These are phyloP conservation scores for Pantherophis vulpinus DNA, from an alignment of 2,797 vertebrate genomes.

Conservation along the genomic window DNA sequence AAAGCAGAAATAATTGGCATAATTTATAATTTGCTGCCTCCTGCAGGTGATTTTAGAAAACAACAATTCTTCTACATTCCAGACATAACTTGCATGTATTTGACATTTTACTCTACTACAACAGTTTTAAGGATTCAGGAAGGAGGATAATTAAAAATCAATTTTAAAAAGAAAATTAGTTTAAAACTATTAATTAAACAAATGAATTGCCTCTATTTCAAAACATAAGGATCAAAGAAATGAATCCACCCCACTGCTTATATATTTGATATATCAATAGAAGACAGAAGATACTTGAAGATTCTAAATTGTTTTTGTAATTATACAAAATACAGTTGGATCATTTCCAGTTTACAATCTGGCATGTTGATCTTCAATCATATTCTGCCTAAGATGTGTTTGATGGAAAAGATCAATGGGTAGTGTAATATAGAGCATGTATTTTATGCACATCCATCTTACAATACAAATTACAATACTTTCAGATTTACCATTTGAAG, in stretches of 20 bases:
- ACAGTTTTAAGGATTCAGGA: neutral
- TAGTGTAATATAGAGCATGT: neutral
- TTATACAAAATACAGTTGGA: neutral
- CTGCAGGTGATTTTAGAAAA: slow-evolving; percentile 35
- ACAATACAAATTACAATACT: neutral
- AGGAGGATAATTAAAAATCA: neutral
- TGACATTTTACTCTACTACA: neutral
- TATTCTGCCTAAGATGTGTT: neutral
- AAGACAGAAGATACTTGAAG: neutral
- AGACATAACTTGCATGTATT: neutral
- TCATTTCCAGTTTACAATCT: neutral
- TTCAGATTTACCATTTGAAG: neutral
- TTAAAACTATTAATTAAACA: neutral
- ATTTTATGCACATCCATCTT: neutral
- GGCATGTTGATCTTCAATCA: neutral
- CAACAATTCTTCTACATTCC: neutral
- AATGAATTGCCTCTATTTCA: neutral
- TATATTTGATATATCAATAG: neutral
- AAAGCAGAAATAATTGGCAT: neutral
- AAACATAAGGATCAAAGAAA: neutral
- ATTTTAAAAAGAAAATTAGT: neutral
- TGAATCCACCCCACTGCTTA: neutral
- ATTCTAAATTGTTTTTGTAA: neutral
- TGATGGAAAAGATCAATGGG: neutral
- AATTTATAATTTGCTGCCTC: slow-evolving; percentile 47